Percentiles rank a stretch among this genome's conserved stretches.
Evolutionary conservation across 2,113 vertebrate species (phyloP).

Genomic region (Anolis sagrei): DNA sequence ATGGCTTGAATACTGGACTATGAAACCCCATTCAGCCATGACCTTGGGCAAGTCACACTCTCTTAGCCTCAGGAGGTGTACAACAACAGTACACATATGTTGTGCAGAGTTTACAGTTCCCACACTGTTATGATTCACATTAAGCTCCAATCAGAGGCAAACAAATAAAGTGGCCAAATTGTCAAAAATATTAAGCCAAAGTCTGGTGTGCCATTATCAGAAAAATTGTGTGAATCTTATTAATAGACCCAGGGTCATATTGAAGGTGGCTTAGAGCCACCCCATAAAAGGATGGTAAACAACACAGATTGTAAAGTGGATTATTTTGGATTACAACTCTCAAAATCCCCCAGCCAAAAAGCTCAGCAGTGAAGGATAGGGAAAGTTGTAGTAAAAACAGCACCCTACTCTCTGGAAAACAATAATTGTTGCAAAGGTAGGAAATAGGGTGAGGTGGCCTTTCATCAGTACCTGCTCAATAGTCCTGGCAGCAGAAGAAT

Average conservation of each 20-base stretch:
- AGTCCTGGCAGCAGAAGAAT: not conserved
- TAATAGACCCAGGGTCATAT: not conserved
- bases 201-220: not conserved
- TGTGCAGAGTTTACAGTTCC: not conserved
- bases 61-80: too few species aligned
- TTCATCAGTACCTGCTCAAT: not conserved
- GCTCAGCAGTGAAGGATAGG: not conserved
- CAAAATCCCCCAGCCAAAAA: not conserved
- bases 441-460: not conserved
- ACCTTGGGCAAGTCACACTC: too few species aligned
- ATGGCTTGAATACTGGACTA: too few species aligned
- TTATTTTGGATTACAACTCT: not conserved
- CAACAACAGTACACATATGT: not conserved
- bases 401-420: not conserved
- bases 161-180: too few species aligned
- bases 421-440: not conserved
- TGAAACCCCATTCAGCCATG: too few species aligned
- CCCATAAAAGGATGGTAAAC: too few species aligned
- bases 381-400: not conserved
- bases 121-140: not conserved
- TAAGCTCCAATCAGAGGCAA: not conserved
- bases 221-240: not conserved
- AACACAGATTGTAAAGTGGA: too few species aligned
- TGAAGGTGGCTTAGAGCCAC: not conserved
- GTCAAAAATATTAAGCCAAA: not conserved